A percentile compares a stretch with the other conserved stretches of the same genome.
Evolutionary conservation across 2,797 vertebrate genomes (phyloP).

Genomic region (Spizella passerina): DNA sequence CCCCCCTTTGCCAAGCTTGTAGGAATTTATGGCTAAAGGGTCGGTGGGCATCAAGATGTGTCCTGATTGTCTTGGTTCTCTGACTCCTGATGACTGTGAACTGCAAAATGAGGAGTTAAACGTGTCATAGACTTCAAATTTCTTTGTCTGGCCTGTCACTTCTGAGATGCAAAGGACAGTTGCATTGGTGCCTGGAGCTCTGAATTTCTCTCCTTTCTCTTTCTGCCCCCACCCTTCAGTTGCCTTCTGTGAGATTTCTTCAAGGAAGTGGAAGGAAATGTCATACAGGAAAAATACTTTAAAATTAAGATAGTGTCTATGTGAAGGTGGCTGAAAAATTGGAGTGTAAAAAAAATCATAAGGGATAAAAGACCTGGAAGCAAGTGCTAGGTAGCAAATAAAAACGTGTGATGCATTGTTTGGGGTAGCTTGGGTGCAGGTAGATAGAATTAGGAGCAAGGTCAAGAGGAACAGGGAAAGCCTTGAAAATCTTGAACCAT

Average conservation of each 20-base stretch:
- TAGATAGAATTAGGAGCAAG: background rate
- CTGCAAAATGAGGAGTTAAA: background rate
- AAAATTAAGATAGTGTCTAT: background rate
- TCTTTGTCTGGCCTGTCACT: background rate
- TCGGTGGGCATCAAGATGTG: accelerated
- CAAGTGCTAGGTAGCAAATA: background rate
- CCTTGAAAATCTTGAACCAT: background rate
- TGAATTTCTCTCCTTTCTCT: background rate
- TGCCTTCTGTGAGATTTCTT: background rate
- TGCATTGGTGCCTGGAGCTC: background rate
- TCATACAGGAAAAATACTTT: background rate
- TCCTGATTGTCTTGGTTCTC: background rate
- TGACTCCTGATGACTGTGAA: background rate
- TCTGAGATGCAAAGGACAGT: background rate
- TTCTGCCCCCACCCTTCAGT: background rate
- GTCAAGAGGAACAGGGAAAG: background rate
- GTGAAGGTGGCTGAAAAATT: background rate
- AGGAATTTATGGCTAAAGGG: background rate
- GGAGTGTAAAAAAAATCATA: background rate
- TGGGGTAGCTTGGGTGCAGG: background rate
- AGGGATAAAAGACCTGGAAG: background rate
- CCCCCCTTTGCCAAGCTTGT: background rate
- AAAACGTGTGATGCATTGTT: background rate
- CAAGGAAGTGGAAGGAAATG: background rate
- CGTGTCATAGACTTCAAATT: background rate